Conservation (phyloP, 2,888 invertebrate genomes). For the Pegoplata infirma region DNA sequence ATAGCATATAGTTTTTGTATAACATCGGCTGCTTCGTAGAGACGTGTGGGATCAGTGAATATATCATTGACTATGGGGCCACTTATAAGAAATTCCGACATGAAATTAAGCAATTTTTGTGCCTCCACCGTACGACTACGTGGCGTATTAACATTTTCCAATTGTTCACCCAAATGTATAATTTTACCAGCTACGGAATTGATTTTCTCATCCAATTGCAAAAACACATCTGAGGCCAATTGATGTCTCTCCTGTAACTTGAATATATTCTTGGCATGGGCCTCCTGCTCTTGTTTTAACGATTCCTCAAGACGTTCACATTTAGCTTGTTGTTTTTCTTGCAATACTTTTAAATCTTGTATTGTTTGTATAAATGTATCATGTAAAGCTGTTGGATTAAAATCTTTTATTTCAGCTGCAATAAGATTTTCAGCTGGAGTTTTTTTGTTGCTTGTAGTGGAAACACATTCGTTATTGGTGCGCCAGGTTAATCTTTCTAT, state of each 20-base stretch:
- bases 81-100: conserved; percentile 93
- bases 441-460: conserved; percentile 74
- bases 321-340: conserved; percentile 91
- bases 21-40: conserved; percentile 97
- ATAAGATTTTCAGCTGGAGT: conserved; percentile 37
- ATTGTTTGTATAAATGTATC: conserved; percentile 96
- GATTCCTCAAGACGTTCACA: conserved; percentile 89
- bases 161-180: conserved; percentile 97
- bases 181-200: conserved; percentile 98
- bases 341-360: conserved; percentile 86
- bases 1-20: conserved; percentile 97
- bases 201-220: conserved; percentile 95
- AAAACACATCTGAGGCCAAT: conserved; percentile 91
- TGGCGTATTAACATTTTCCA: conserved; percentile 97
- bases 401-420: conserved; percentile 79
- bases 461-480: conserved; percentile 88
- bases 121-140: conserved; percentile 96
- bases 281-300: conserved; percentile 91
- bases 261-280: conserved; percentile 88
- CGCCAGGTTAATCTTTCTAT: conserved; percentile 97
- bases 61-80: conserved; percentile 91
- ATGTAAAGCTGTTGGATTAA: conserved; percentile 92
- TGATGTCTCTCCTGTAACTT: conserved; percentile 92
- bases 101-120: conserved; percentile 92
- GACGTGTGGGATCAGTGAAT: conserved; percentile 87